Base-by-base conservation (phyloP, 2,888 invertebrate genomes). In the Gymnoscelis rufifasciata region DNA sequence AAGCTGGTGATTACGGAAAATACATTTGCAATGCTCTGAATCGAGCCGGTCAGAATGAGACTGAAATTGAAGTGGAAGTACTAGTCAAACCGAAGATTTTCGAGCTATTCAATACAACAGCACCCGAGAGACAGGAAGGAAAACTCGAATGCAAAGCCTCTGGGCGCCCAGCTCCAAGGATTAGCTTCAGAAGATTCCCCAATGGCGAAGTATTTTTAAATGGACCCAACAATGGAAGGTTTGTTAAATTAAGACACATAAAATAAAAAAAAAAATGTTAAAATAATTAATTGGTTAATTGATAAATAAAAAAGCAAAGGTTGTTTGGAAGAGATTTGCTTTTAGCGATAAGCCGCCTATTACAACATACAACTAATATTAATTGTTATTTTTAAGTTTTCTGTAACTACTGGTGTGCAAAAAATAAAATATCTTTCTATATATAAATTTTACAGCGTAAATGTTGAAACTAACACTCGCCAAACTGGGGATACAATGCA, bases 1-100 rank as follows among this genome's bases (percentile, higher is more conserved):
- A 92, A 62, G 92, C 93, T 51, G 93, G 93, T 36, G 96, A 97
- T 67, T 92, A 92, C 51, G 95, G 95, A 0, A 90, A 91, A 54
- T 96, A 95, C 73, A 92, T 92, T 42, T 97, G 97, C 70, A 91
- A 90, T 19, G 97, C 96, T 1, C 90, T 90, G 52, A 97, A 97
- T 69, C 90, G 90, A 19, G 96, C 96, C 5, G 96, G 95, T 1
- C 89, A 89, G 30, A 92, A 91, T 1, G 92, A 93, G 64, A 89
- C 90, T 2, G 90, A 89, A 53, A 91, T 93, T 12, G 91, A 91
- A 68, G 90, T 96, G 12, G 91, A 91, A 59, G 90, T 93, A 0
- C 87, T 95, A 36, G 93, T 95, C 0, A 94, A 92, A 60, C 97
- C 97, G 0, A 92, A 91, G 66, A 93, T 97, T 66, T 93, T 92